Evolutionary conservation across 1,140 invertebrate species (phyloP).

Genomic region (Venturia canescens): DNA sequence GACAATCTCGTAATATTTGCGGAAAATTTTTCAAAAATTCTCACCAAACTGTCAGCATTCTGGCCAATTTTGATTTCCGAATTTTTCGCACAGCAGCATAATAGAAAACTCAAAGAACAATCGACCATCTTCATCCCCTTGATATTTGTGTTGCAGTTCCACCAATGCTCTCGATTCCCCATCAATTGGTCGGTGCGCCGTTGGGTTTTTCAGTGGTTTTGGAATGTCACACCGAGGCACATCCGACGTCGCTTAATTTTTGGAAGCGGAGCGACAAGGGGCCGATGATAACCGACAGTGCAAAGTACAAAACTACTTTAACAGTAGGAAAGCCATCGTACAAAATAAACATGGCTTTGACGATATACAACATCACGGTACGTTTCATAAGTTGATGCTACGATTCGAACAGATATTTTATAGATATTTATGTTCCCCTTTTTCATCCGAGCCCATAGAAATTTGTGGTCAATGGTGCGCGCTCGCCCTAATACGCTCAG

Average conservation of each 20-base stretch:
- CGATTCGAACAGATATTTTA: no score
- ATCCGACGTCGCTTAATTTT: slow-evolving; percentile 93
- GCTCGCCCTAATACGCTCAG: no score
- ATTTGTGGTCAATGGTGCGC: no score
- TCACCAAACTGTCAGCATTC: no score
- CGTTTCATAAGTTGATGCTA: slow-evolving; percentile 29
- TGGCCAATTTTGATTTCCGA: neutral
- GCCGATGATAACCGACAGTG: slow-evolving; percentile 91
- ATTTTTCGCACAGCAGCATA: neutral
- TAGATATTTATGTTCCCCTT: no score
- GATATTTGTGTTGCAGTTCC: slow-evolving; percentile 84
- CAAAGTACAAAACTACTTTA: slow-evolving; percentile 84
- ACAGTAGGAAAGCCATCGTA: slow-evolving; percentile 80
- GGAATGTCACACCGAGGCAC: slow-evolving; percentile 93
- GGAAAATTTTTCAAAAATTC: no score
- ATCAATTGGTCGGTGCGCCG: slow-evolving; percentile 91
- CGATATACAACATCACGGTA: slow-evolving; percentile 85
- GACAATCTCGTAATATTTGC: no score
- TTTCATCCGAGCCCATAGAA: neutral
- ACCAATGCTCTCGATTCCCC: slow-evolving; percentile 93
- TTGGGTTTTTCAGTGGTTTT: slow-evolving; percentile 88
- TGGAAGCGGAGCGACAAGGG: slow-evolving; percentile 91
- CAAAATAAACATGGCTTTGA: slow-evolving; percentile 90
- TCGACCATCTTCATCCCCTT: slow-evolving; percentile 53
- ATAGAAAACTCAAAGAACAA: neutral